Evolutionary conservation across 2,113 vertebrate species (phyloP).

Genomic region (Pterocles gutturalis): DNA sequence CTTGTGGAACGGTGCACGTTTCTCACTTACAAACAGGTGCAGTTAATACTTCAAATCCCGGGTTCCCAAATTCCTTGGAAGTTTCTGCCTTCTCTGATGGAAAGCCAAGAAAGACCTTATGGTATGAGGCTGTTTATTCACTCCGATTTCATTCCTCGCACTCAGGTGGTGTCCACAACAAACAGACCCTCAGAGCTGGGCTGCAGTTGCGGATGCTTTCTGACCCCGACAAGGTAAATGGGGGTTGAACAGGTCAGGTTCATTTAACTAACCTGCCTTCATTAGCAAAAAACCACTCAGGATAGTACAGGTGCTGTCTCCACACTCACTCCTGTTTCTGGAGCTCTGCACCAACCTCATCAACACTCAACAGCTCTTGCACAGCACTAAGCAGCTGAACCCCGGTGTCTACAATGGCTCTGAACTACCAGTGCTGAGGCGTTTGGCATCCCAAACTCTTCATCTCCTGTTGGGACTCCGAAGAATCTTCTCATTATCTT

Average conservation of each 20-base stretch:
- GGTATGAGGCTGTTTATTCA: constrained; percentile 58
- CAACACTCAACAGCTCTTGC: background rate
- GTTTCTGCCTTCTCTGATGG: constrained; percentile 70
- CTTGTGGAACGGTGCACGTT: constrained; percentile 36
- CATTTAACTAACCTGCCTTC: background rate
- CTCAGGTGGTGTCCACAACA: constrained; percentile 38
- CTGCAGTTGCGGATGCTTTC: background rate
- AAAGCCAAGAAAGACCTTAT: constrained; percentile 64
- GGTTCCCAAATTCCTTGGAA: constrained; percentile 55
- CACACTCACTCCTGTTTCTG: background rate
- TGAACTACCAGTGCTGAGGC: background rate
- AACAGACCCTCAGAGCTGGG: background rate
- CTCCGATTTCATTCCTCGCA: background rate
- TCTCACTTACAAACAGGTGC: constrained; percentile 59
- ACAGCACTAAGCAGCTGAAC: background rate
- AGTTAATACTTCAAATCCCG: constrained; percentile 57
- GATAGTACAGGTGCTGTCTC: background rate
- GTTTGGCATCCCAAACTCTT: background rate
- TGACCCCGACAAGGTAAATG: accelerated
- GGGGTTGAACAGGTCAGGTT: background rate
- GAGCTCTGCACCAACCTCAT: background rate
- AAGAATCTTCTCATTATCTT: background rate
- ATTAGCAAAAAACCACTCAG: background rate
- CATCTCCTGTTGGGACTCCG: background rate
- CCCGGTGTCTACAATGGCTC: background rate